Evolutionary conservation across 2,797 vertebrate genomes (phyloP), one percentile per base, ranked within the genome.

Genomic region (Xenops minutus): DNA sequence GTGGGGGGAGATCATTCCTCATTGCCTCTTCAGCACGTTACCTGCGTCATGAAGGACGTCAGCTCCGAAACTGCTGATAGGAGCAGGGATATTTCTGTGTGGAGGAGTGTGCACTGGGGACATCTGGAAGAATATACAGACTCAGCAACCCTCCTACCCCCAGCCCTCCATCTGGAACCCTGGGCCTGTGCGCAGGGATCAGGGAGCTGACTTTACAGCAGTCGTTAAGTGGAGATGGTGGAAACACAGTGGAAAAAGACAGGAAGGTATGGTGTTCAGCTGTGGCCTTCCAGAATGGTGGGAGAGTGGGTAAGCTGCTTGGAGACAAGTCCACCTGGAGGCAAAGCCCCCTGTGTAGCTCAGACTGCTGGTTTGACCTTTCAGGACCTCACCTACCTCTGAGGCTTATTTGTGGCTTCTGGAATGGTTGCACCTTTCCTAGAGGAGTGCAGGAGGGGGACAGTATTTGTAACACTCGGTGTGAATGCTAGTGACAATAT

Each of bases 81-180:
- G 69, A 90, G 29, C 49, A 59, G 85, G 93, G 95, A 97, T 96
- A 87, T 94, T 97, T 95, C 82, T 92, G 67, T 3, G 0, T 92
- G 75, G 56, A 93, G 96, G 97, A 97, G 95, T 93, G 92, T 27
- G 81, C 66, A 94, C 88, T 73, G 92, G 92, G 91, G 75, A 95
- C 73, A 97, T 96, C 75, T 97, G 87, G 56, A 97, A 95, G 96
- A 98, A 98, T 96, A 98, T 56, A 95, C 96, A 96, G 93, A 98
- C 88, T 98, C 97, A 98, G 97, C 97, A 96, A 37, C 39, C 59
- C 11, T 95, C 82, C 90, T 93, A 61, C 41, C 48, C 27, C 29
- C 52, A 78, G 44, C 55, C 66, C 69, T 94, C 69, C 86, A 92
- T 52, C 55, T 90, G 63, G 80, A 92, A 72, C 66, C 48, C 43